Evolutionary conservation across 2,888 invertebrate species (phyloP).

Genomic region (Hofmannophila pseudospretella): DNA sequence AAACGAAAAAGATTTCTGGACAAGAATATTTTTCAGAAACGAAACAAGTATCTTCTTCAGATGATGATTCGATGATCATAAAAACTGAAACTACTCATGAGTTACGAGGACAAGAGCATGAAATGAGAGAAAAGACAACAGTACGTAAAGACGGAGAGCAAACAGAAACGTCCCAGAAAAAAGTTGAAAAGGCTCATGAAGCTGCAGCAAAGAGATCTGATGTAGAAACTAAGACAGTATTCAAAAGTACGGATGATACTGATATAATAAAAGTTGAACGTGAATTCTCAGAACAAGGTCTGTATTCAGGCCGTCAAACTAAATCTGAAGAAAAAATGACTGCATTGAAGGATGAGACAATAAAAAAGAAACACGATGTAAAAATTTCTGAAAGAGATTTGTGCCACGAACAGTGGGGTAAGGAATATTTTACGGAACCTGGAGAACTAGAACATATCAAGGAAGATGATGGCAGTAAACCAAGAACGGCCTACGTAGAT

Average conservation of each 20-base stretch:
- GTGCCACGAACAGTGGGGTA: slow-evolving; percentile 74
- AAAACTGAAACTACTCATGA: slow-evolving; percentile 70
- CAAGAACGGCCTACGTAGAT: slow-evolving; percentile 62
- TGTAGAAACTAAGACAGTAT: slow-evolving; percentile 65
- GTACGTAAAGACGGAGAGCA: slow-evolving; percentile 64
- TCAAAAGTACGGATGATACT: slow-evolving; percentile 61
- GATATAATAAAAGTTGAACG: slow-evolving; percentile 61
- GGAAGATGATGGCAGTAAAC: slow-evolving; percentile 60
- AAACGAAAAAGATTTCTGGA: slow-evolving; percentile 68
- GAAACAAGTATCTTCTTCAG: slow-evolving; percentile 69
- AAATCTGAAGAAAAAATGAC: slow-evolving; percentile 73
- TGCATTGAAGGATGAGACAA: slow-evolving; percentile 66
- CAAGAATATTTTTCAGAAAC: slow-evolving; percentile 70
- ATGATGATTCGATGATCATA: slow-evolving; percentile 67
- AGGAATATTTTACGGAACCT: slow-evolving; percentile 73
- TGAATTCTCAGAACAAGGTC: slow-evolving; percentile 65
- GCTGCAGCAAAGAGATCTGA: slow-evolving; percentile 67
- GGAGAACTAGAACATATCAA: slow-evolving; percentile 65
- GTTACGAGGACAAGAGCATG: slow-evolving; percentile 68
- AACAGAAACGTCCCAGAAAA: slow-evolving; percentile 71
- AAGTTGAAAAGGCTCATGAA: slow-evolving; percentile 73
- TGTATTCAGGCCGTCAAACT: slow-evolving; percentile 64
- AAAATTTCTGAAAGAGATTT: slow-evolving; percentile 74
- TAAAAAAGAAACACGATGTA: slow-evolving; percentile 67
- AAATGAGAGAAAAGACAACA: slow-evolving; percentile 67